Percentiles rank a stretch among this genome's conserved stretches.
These are phyloP conservation scores for Rhincodon typus DNA, from an alignment of 2,797 vertebrate species.

Conservation along the genomic window DNA sequence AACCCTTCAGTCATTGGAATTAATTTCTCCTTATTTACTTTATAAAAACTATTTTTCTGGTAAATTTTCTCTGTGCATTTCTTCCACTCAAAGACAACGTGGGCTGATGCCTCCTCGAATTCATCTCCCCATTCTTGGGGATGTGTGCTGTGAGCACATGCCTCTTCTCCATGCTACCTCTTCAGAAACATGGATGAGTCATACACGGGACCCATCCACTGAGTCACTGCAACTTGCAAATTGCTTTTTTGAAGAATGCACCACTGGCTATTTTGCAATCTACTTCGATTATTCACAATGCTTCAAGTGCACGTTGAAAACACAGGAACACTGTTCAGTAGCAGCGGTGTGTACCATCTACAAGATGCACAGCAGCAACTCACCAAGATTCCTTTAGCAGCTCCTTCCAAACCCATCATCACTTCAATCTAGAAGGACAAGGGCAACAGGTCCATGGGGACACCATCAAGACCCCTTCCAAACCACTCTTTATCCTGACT, in stretches of 20 bases:
- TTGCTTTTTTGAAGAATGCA: neutral
- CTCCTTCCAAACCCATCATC: too few species aligned
- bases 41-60: neutral
- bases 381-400: too few species aligned
- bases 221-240: too few species aligned
- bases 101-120: neutral
- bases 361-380: too few species aligned
- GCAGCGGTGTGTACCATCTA: too few species aligned
- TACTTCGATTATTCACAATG: neutral
- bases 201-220: neutral
- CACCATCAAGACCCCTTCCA: too few species aligned
- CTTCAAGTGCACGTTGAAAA: neutral
- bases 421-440: too few species aligned
- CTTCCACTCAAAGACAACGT: neutral
- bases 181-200: neutral
- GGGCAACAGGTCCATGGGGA: too few species aligned
- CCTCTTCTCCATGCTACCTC: neutral
- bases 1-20: neutral
- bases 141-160: too few species aligned
- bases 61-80: too few species aligned
- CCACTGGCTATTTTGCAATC: neutral
- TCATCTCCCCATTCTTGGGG: neutral
- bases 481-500: too few species aligned
- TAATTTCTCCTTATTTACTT: neutral
- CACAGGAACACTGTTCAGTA: neutral